These are phyloP conservation scores for Tiphia femorata DNA, from an alignment of 2,888 invertebrate genomes.

Conservation along the genomic window DNA sequence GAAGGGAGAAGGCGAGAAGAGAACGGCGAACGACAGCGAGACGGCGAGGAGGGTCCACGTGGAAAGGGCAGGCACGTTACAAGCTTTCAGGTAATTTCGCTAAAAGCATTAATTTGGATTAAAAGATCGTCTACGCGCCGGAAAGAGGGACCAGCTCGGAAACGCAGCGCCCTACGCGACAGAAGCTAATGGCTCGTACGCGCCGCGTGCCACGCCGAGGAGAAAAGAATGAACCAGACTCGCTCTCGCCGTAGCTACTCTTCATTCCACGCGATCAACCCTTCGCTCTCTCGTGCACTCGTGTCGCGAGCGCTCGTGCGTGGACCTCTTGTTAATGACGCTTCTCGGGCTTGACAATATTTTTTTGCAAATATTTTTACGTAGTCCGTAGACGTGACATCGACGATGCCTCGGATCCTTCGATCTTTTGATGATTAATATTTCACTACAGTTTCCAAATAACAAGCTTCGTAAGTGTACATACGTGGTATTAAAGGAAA, in stretches of 20 bases:
- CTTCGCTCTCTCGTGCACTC: constrained; percentile 4
- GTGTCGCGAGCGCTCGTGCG: no score
- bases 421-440: no score
- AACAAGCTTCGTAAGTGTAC: no score
- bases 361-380: no score
- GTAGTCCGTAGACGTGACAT: no score
- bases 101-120: constrained; percentile 66
- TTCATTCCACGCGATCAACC: constrained; percentile 9
- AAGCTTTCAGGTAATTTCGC: constrained; percentile 61
- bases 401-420: no score
- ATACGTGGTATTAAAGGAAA: no score
- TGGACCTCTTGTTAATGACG: no score
- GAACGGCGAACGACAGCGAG: constrained; percentile 26
- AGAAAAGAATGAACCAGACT: constrained; percentile 31
- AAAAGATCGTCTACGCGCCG: constrained; percentile 57
- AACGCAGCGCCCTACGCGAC: constrained; percentile 25
- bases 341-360: no score
- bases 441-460: no score
- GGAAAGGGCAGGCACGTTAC: constrained; percentile 48
- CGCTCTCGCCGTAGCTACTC: constrained; percentile 8
- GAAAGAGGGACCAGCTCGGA: constrained; percentile 41
- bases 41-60: constrained; percentile 22
- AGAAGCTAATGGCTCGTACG: constrained; percentile 52
- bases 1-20: not conserved
- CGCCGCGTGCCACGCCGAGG: constrained; percentile 31